These are phyloP conservation scores for Holacanthus passer DNA, from an alignment of 2,113 vertebrate genomes.

Conservation along the genomic window DNA sequence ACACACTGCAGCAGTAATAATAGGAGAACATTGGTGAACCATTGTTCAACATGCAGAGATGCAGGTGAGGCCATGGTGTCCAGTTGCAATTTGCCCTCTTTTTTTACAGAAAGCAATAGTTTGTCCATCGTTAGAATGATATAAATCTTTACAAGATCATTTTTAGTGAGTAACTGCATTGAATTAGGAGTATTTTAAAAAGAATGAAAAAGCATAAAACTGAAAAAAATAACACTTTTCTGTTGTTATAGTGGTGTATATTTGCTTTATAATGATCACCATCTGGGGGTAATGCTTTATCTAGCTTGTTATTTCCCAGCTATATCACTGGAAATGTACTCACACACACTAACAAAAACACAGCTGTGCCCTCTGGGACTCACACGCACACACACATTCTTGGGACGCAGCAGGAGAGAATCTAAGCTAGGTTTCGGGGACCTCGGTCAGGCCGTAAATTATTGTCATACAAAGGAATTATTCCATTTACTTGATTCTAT, in stretches of 20 bases:
- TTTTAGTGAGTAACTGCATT: background rate
- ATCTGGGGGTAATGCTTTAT: conserved; percentile 60
- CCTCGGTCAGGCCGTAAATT: conserved; percentile 55
- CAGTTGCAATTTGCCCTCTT: conserved; percentile 15
- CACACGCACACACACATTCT: conserved; percentile 21
- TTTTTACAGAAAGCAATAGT: conserved; percentile 27
- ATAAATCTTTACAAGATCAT: background rate
- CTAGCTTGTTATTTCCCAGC: conserved; percentile 62
- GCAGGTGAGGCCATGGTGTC: conserved; percentile 40
- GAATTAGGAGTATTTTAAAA: conserved; percentile 13
- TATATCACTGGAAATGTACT: conserved; percentile 49
- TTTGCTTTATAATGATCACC: conserved; percentile 54
- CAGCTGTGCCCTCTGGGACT: conserved; percentile 55
- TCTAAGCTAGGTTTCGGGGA: conserved; percentile 39
- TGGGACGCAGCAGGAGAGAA: conserved; percentile 30
- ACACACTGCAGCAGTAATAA: conserved; percentile 66
- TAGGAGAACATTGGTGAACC: conserved; percentile 48
- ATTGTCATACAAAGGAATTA: conserved; percentile 64
- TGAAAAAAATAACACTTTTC: conserved; percentile 8
- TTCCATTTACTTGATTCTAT: conserved; percentile 74
- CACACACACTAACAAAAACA: conserved; percentile 51
- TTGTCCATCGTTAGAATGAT: background rate
- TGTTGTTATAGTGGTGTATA: conserved; percentile 35
- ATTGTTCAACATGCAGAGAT: conserved; percentile 40
- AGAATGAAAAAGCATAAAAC: conserved; percentile 17